Evolutionary conservation across 2,888 invertebrate genomes (phyloP), one percentile per base, ranked within the genome.

Genomic region (Odontomyia ornata): DNA sequence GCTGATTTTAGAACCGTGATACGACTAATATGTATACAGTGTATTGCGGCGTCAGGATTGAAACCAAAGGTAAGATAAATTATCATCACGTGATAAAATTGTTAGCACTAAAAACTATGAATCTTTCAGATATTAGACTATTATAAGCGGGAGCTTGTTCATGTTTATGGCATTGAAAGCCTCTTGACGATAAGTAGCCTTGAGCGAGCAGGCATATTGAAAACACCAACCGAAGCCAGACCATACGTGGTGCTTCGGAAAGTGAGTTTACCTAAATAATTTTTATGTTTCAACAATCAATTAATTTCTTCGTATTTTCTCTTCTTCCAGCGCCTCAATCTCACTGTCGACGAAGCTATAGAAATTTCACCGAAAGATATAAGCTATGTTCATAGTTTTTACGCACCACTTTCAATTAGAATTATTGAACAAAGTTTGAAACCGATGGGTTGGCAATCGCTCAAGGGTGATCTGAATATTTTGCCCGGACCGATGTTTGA

Each of bases 1-100:
- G 92, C 91, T 80, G 93, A 96, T 0, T 84, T 98, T 1, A 89
- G 92, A 1, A 95, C 94, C 88, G 93, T 98, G 9, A 88, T 99
- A 52, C 89, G 98, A 11, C 88, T 99, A 5, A 93, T 99, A 79
- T 96, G 97, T 85, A 91, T 99, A 75, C 99, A 99, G 86, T 97
- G 96, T 79, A 90, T 93, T 21, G 95, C 97, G 1, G 95, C 94
- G 76, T 96, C 96, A 21, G 99, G 99, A 0, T 89, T 99, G 2
- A 98, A 98, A 85, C 93, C 92, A 1, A 97, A 97, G 85, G 90
- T 98, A 27, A 43, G 3, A n/a, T n/a, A n/a, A n/a, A 13, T 30
- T 18, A n/a, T 27, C 65, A 43, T 18, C 46, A 28, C 36, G 28
- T 75, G 3, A 52, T 4, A 25, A 23, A 25, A 7, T 25, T 60